A percentile compares a stretch with the other conserved stretches of the same genome.
Conservation (phyloP, 2,797 vertebrate genomes). For the Sebastes matsubarae region DNA sequence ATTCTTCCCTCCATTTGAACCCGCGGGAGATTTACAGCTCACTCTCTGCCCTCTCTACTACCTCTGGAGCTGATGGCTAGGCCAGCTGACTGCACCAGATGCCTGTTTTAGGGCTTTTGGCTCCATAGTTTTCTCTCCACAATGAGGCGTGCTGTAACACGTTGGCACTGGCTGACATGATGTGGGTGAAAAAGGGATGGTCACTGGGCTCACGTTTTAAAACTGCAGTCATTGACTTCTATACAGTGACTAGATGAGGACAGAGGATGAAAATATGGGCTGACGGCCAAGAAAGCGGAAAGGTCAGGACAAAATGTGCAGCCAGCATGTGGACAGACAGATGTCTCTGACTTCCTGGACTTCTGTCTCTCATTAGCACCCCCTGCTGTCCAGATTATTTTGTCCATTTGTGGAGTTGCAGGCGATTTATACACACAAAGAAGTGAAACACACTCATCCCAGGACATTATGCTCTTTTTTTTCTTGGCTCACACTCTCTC, state of each 20-base stretch:
- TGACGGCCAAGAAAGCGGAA: slow-evolving; percentile 37
- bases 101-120: slow-evolving; percentile 26
- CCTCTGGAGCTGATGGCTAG: slow-evolving; percentile 33
- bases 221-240: slow-evolving; percentile 27
- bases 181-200: not conserved
- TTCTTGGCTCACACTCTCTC: slow-evolving; percentile 4
- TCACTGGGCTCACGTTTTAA: not conserved
- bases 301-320: slow-evolving; percentile 68
- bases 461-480: slow-evolving; percentile 9
- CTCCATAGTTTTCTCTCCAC: not conserved
- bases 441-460: slow-evolving; percentile 6
- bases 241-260: slow-evolving; percentile 1
- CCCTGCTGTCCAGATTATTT: slow-evolving; percentile 35
- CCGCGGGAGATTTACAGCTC: slow-evolving; percentile 31
- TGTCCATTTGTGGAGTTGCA: slow-evolving; percentile 12
- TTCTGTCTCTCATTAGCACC: slow-evolving; percentile 28
- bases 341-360: slow-evolving; percentile 25
- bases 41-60: slow-evolving; percentile 26
- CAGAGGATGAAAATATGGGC: slow-evolving; percentile 24
- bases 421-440: slow-evolving; percentile 18
- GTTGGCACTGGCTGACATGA: not conserved
- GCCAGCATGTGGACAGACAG: slow-evolving; percentile 48
- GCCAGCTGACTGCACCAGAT: slow-evolving; percentile 34
- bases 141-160: slow-evolving; percentile 1
- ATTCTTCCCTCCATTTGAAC: slow-evolving; percentile 24